A percentile compares a stretch with the other conserved stretches of the same genome.
Evolutionary conservation across 2,888 invertebrate genomes (phyloP).

Genomic region (Mythimna lalbum): DNA sequence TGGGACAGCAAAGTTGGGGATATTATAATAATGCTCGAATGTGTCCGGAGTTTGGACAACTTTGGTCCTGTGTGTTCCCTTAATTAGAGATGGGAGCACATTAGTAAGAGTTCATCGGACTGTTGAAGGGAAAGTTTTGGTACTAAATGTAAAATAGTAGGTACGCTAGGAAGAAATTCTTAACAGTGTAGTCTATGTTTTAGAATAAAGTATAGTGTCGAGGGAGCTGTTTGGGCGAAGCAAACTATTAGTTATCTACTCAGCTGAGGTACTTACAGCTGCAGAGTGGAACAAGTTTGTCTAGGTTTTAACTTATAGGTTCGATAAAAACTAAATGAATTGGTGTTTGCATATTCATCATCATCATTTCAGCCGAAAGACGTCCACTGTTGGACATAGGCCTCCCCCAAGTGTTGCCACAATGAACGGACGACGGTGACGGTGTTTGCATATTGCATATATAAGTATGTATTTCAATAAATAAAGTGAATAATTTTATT

Average conservation of each 20-base stretch:
- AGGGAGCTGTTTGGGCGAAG: constrained; percentile 58
- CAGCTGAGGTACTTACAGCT: constrained; percentile 34
- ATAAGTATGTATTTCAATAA: no score
- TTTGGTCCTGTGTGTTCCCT: constrained; percentile 69
- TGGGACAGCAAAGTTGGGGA: constrained; percentile 74
- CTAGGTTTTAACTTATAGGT: background rate
- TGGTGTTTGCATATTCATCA: background rate
- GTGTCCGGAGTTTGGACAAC: constrained; percentile 74
- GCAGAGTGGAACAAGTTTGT: constrained; percentile 29
- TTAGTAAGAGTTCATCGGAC: constrained; percentile 67
- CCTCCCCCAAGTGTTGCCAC: no score
- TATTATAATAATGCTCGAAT: constrained; percentile 78
- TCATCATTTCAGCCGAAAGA: no score
- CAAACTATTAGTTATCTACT: constrained; percentile 47
- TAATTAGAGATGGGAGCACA: constrained; percentile 69
- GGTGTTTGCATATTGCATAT: background rate
- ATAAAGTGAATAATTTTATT: no score
- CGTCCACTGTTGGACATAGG: no score
- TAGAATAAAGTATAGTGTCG: constrained; percentile 50
- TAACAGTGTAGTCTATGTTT: constrained; percentile 49
- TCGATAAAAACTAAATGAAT: background rate
- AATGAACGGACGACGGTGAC: no score
- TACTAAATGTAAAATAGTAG: constrained; percentile 62
- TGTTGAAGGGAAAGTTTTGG: constrained; percentile 60
- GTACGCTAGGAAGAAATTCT: constrained; percentile 61